Conservation (phyloP, 2,797 vertebrate genomes). For the Galaxias olidus region DNA sequence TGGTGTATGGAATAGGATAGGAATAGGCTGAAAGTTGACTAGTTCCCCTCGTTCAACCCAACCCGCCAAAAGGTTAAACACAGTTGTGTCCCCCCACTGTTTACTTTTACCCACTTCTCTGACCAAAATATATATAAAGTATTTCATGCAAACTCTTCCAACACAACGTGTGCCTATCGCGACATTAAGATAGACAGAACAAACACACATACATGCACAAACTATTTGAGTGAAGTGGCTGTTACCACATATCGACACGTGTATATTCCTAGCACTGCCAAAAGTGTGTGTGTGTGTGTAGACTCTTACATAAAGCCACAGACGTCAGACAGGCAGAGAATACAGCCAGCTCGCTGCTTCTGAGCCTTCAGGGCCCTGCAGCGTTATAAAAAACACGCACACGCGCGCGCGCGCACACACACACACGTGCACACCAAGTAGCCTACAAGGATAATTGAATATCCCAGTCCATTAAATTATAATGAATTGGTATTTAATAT, state of each 20-base stretch:
- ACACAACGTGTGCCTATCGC: slow-evolving; percentile 38
- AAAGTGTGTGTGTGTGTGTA: slow-evolving; percentile 11
- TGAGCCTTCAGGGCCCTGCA: slow-evolving; percentile 36
- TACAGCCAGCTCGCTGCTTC: slow-evolving; percentile 46
- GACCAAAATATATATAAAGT: slow-evolving; percentile 49
- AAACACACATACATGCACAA: slow-evolving; percentile 22
- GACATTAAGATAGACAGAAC: slow-evolving; percentile 11
- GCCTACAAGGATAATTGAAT: too few relatives aligned
- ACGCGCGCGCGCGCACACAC: background rate
- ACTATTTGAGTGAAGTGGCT: background rate
- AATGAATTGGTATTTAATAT: too few relatives aligned
- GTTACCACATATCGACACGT: slow-evolving; percentile 33
- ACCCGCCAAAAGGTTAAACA: slow-evolving; percentile 15
- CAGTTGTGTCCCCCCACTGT: background rate
- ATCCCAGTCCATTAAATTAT: too few relatives aligned
- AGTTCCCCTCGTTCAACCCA: background rate
- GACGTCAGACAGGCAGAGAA: slow-evolving; percentile 50
- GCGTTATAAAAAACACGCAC: slow-evolving; percentile 3
- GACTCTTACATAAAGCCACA: slow-evolving; percentile 63
- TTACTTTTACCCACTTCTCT: slow-evolving; percentile 10
- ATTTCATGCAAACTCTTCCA: slow-evolving; percentile 46
- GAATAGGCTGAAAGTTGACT: too few relatives aligned
- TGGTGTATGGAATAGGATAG: too few relatives aligned
- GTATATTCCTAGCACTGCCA: slow-evolving; percentile 25
- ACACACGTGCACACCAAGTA: background rate